Base-by-base conservation (phyloP, 1,140 invertebrate genomes). In the Microplitis mediator region DNA sequence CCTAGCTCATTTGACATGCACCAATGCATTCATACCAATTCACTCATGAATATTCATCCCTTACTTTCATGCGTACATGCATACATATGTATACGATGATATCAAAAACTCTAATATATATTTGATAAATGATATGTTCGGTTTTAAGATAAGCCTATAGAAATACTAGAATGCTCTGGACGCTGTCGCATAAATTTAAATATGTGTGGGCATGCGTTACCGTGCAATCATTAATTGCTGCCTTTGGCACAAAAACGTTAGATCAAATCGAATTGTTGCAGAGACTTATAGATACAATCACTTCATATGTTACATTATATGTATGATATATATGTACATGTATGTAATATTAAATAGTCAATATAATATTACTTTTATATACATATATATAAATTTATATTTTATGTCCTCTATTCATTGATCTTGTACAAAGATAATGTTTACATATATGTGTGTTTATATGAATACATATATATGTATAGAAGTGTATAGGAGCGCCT, bases 21-120 rank as follows among this genome's bases (percentile, higher is more conserved):
- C 77, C 84, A 83, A 83, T 86, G 85, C 84, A 84, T 86, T 86
- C 82, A 83, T 86, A 87, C 86, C 86, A 84, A 86, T 86, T 79
- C 81, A 64, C 73, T 79, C 84, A 85, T 85, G 84, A 82, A 84
- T 85, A 86, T 85, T 81, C 81, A 85, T 82, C 78, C 77, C 74
- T 63, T 70, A 75, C 74, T 72, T 76, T 60, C 69, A 63, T 52
- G 71, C 70, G 71, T 63, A 67, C 64, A 32, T 64, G 67, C 62
- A 73, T 51, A 69, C 13, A 63, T 34, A 54, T 14, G 35, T 39
- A 51, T 61, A 54, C 36, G 32, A n/a, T 32, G 31, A 56, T 72
- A 34, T 72, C 9, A 11, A 54, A 45, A 39, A 67, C 32, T 34
- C 35, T 16, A 4, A 45, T 54, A 35, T 36, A 64, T 52, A 63